Percentiles rank a stretch among this genome's conserved stretches.
These are phyloP conservation scores for Danio jaintianensis DNA, from an alignment of 2,797 vertebrate genomes.

Conservation along the genomic window DNA sequence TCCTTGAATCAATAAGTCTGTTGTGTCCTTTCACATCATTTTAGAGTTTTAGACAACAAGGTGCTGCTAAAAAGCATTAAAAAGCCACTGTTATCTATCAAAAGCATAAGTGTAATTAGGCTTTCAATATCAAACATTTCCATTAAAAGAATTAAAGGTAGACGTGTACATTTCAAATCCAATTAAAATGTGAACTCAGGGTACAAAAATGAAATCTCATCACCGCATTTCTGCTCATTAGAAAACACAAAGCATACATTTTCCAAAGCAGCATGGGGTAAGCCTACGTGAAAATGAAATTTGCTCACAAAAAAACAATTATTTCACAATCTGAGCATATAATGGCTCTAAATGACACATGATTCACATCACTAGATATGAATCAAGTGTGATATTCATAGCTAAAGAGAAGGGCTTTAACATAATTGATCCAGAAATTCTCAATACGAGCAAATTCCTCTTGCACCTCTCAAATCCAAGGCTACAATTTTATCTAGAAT, in stretches of 20 bases:
- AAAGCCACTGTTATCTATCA: slow-evolving; percentile 13
- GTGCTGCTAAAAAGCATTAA: slow-evolving; percentile 1
- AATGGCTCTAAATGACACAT: background rate
- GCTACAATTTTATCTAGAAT: slow-evolving; percentile 1
- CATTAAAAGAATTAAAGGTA: slow-evolving; percentile 12
- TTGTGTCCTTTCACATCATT: background rate
- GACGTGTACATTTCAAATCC: slow-evolving; percentile 21
- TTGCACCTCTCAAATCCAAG: slow-evolving; percentile 2
- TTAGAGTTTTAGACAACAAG: background rate
- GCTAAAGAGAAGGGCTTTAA: slow-evolving; percentile 40
- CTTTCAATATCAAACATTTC: slow-evolving; percentile 30
- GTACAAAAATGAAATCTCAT: background rate
- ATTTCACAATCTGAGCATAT: background rate
- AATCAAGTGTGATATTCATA: slow-evolving; percentile 14
- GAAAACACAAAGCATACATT: background rate
- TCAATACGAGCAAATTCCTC: slow-evolving; percentile 3
- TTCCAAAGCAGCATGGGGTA: background rate
- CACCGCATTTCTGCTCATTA: background rate
- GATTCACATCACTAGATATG: slow-evolving; percentile 3
- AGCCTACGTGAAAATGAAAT: slow-evolving; percentile 10
- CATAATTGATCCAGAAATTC: slow-evolving; percentile 30
- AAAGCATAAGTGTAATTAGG: slow-evolving; percentile 8
- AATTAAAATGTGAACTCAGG: slow-evolving; percentile 17
- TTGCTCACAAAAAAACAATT: slow-evolving; percentile 10
- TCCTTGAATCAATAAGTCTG: background rate